phyloP scores from a whole-genome alignment of 2,797 vertebrate genomes.

The Enteromius thamalakanensis region DNA sequence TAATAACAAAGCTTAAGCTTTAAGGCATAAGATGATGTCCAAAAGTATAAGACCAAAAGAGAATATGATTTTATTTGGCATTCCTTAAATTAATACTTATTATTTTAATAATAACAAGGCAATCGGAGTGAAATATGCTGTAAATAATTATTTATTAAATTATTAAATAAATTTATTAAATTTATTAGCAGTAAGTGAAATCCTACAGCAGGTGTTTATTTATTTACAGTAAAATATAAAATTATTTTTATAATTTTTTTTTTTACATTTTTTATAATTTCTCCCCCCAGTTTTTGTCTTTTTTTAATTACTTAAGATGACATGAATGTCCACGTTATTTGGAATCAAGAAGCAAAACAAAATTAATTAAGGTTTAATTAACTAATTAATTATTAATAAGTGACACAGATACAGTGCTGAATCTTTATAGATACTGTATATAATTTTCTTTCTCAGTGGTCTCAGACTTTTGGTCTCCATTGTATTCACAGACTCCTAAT shows the following conservation, averaged over 20 bases:
- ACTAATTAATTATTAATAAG: background rate
- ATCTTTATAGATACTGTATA: background rate
- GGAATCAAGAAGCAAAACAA: background rate
- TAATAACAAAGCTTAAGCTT: background rate
- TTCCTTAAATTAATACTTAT: background rate
- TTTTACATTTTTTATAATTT: too few species aligned
- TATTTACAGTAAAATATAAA: too few species aligned
- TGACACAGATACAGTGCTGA: background rate
- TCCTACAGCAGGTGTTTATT: too few species aligned
- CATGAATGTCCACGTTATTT: background rate
- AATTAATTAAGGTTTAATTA: background rate
- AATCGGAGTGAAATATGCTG: background rate
- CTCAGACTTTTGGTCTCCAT: background rate
- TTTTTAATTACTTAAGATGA: background rate
- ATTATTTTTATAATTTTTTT: too few species aligned
- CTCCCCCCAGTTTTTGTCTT: too few species aligned
- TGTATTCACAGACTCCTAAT: conserved; percentile 2
- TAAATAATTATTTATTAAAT: background rate
- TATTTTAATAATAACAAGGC: background rate
- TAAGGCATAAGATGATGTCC: background rate
- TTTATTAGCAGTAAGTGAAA: too few species aligned
- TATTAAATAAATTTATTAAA: too few species aligned
- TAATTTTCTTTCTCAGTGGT: background rate
- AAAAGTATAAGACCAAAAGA: background rate
- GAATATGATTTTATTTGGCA: background rate